Evolutionary conservation across 2,797 vertebrate species (phyloP), one percentile per base, ranked within the genome.

Genomic region (Erpetoichthys calabaricus): DNA sequence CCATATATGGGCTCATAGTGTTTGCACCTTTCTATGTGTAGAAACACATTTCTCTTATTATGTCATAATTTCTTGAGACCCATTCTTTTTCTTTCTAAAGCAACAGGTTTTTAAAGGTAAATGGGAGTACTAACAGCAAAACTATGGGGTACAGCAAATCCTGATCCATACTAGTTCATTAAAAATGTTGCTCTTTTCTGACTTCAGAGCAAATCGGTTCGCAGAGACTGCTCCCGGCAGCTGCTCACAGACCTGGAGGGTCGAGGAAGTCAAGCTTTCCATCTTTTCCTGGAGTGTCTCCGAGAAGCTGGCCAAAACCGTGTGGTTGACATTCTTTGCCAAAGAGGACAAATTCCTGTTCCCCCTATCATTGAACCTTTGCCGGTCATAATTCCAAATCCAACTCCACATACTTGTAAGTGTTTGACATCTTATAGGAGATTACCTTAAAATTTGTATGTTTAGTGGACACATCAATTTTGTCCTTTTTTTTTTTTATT

Each of bases 221-320:
- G 85, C 56, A 78, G 83, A 1, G 88, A 89, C 41, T 90, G 93
- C 68, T 90, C 89, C 62, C 80, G 94, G 25, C 68, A 91, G 66
- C 68, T 99, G 55, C 45, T 92, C 57, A 76, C 2, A 0, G 91
- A 98, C 59, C 63, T 99, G 5, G 88, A 92, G 77, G 92, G 76
- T 3, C 86, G 94, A 4, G 95, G 95, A 42, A 87, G 75, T 56
- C 68, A 42, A 61, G 93, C 94, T 3, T 91, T 95, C 50, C 75
- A 84, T 0, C 50, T 75, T 0, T 97, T 98, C 67, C 67, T 97
- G 55, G 73, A 84, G 4, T 87, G 89, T 64, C 86, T 98, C 45
- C 59, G 54, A 57, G 90, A 91, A 52, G 83, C 85, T 0, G 87
- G 75, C 2, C 89, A 94, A 64, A 58, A 70, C 0, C n/a, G 43